A percentile compares a stretch with the other conserved stretches of the same genome.
These are phyloP conservation scores for Tachina fera DNA, from an alignment of 2,888 invertebrate genomes.

Conservation along the genomic window DNA sequence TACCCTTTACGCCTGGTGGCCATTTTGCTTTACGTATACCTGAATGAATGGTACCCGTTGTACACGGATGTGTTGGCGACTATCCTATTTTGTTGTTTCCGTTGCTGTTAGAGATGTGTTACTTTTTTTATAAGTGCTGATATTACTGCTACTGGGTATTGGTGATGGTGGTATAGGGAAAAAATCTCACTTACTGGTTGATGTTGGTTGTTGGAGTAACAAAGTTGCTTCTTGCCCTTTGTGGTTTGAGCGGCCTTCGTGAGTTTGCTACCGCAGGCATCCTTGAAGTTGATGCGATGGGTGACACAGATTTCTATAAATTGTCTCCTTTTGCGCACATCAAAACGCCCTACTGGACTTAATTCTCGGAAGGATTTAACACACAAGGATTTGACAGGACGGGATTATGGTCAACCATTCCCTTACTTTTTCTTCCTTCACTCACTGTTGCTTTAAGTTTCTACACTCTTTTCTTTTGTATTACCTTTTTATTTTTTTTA, in stretches of 20 bases:
- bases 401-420: constrained; percentile 99
- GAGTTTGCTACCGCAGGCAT: constrained; percentile 94
- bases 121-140: constrained; percentile 72
- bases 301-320: constrained; percentile 99
- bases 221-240: constrained; percentile 96
- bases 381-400: constrained; percentile 99
- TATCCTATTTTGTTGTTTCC: constrained; percentile 77
- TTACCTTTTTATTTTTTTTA: too few relatives aligned
- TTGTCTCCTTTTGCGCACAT: constrained; percentile 99
- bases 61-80: too few relatives aligned
- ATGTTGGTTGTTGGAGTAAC: constrained; percentile 71
- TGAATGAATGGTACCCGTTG: too few relatives aligned
- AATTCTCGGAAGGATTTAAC: constrained; percentile 99
- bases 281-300: constrained; percentile 96
- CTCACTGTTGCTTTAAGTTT: too few relatives aligned
- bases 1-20: too few relatives aligned
- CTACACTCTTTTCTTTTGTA: too few relatives aligned
- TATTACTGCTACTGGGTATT: constrained; percentile 68
- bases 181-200: constrained; percentile 67
- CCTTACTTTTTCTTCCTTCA: constrained; percentile 89
- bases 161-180: constrained; percentile 63
- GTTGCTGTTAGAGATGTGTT: constrained; percentile 47
- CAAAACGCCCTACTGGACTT: constrained; percentile 99
- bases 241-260: constrained; percentile 99
- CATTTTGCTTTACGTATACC: too few relatives aligned